Percentiles rank a stretch among this genome's conserved stretches.
These are phyloP conservation scores for Exaiptasia diaphana DNA, from an alignment of 64 coral and sea anemone genomes.

Conservation along the genomic window DNA sequence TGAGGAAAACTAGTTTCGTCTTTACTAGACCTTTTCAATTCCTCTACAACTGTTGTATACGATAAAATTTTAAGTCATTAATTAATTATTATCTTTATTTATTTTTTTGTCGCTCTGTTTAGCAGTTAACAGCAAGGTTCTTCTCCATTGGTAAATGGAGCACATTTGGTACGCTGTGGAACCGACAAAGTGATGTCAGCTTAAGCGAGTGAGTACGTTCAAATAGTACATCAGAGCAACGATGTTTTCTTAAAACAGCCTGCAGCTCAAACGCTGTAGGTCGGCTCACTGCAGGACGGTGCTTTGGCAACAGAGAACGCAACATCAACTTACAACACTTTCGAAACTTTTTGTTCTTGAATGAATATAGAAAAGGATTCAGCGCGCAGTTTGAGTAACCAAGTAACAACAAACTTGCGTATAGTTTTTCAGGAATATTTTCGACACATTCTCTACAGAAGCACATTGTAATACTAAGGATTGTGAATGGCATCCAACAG, in stretches of 20 bases:
- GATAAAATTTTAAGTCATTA: background rate
- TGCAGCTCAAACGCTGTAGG: background rate
- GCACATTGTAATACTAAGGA: slow-evolving; percentile 21
- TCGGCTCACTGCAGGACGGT: background rate
- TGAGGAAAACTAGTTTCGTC: no score
- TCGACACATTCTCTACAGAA: background rate
- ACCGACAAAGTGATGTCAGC: background rate
- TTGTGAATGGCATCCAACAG: slow-evolving; percentile 67
- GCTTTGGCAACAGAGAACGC: background rate
- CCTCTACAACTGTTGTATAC: no score
- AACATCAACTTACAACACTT: background rate
- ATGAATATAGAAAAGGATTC: slow-evolving; percentile 77
- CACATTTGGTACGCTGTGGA: background rate
- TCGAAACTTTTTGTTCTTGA: slow-evolving; percentile 75
- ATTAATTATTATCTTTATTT: background rate
- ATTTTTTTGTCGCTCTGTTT: background rate
- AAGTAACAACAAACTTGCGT: slow-evolving; percentile 22
- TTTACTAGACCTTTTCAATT: no score
- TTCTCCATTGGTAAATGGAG: background rate
- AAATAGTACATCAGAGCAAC: background rate
- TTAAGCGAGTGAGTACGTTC: background rate
- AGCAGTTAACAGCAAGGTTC: background rate
- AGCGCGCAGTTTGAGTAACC: slow-evolving; percentile 75
- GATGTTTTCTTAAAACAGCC: background rate
- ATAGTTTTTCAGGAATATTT: slow-evolving; percentile 8